These are phyloP conservation scores for Octomys mimax DNA, from an alignment of 2,797 vertebrate genomes.

Conservation along the genomic window DNA sequence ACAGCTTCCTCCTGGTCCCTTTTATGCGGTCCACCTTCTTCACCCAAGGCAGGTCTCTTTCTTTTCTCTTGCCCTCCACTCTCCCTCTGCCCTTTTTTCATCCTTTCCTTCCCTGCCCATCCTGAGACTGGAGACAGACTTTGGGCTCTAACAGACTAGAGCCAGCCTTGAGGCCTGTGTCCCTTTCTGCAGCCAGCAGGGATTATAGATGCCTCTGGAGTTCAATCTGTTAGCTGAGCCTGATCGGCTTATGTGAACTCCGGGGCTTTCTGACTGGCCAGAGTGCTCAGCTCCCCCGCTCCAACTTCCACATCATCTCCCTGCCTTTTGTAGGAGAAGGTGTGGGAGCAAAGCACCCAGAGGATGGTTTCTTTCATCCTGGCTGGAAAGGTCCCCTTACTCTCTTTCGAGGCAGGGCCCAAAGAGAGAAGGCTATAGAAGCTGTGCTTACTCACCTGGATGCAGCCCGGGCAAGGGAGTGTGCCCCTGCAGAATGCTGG, in stretches of 20 bases:
- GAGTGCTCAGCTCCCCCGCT: background rate
- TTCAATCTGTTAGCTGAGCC: background rate
- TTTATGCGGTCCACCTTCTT: background rate
- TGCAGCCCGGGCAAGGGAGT: background rate
- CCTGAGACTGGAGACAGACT: constrained; percentile 4
- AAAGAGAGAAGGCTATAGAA: background rate
- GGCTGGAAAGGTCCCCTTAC: background rate
- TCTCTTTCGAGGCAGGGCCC: background rate
- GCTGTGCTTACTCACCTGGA: background rate
- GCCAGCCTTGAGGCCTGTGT: background rate
- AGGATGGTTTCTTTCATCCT: background rate
- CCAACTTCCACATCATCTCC: background rate
- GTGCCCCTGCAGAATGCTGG: background rate
- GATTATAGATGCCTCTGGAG: background rate
- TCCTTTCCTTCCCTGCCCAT: background rate
- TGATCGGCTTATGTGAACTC: background rate
- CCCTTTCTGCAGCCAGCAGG: background rate
- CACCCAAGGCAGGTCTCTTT: background rate
- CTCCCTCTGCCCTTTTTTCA: background rate
- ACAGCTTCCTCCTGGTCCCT: background rate
- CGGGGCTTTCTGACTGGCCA: background rate
- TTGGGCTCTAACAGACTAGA: background rate
- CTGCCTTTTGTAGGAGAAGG: background rate
- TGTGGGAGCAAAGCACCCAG: background rate
- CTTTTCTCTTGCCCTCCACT: background rate